Base-by-base conservation (phyloP, 1,140 invertebrate genomes). In the Leptonema lineaticorne region DNA sequence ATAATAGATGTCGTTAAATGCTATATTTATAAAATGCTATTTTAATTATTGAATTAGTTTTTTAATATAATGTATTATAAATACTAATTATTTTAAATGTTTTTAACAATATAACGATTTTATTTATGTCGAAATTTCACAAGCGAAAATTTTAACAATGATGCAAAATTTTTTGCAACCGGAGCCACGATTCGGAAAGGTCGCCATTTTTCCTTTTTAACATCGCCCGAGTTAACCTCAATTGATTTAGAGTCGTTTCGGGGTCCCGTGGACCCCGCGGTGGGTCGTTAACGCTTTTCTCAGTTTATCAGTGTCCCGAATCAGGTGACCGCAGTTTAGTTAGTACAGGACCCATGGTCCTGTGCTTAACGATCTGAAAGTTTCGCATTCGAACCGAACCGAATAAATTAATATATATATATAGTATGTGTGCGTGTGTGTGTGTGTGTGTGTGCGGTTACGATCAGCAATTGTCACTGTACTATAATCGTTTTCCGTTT, bases 221-320 rank as follows among this genome's bases (percentile, higher is more conserved):
- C 69, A 69, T 72, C 70, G 63, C 67, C 65, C 41, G 67, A 45
- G 37, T 11, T 41, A 68, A 64, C 67, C 70, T 66, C 70, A 72
- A 72, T 72, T 72, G 70, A 72, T 72, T 72, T 69, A 72, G 70
- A 62, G 48, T 68, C 65, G 56, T 18, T 9, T 9, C 2, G 3
- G 56, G 41, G 45, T 14, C 16, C 41, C 45, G n/a, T 41, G 60
- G 29, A 46, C 65, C 67, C 57, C 57, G 53, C n/a, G 16, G 29
- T 62, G 26, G 70, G 69, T 72, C 67, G 70, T 72, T 69, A 69
- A 64, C 67, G 63, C 67, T 46, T 67, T 66, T 72, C 64, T 62
- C 64, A 72, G 67, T 72, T 72, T 72, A 69, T 72, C 70, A 72
- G 70, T 69, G 70, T 72, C 70, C 63, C 63, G 64, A 67, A 69